Conservation (phyloP, 2,113 vertebrate genomes). For the Channa argus region DNA sequence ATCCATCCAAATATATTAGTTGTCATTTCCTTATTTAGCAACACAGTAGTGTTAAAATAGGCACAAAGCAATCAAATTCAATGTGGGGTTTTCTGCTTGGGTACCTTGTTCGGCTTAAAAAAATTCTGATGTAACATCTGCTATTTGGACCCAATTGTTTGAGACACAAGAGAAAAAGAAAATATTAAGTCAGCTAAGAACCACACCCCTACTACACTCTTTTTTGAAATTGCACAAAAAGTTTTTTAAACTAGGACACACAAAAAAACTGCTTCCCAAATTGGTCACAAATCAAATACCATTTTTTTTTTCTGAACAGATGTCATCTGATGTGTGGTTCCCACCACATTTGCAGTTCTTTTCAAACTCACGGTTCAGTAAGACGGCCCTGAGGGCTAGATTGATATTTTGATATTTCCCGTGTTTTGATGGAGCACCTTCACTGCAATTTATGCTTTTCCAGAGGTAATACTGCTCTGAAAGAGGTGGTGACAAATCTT, state of each 20-base stretch:
- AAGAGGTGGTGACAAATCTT: constrained; percentile 36
- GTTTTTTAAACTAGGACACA: constrained; percentile 28
- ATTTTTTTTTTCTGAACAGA: constrained; percentile 14
- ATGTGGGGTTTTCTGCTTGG: no score
- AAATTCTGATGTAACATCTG: no score
- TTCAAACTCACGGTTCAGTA: constrained; percentile 41
- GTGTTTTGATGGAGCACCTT: constrained; percentile 35
- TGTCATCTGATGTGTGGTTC: constrained; percentile 1
- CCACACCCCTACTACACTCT: not conserved
- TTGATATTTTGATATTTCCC: constrained; percentile 49
- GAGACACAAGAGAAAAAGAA: no score
- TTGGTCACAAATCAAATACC: constrained; percentile 52
- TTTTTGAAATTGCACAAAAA: constrained; percentile 30
- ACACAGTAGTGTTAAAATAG: no score
- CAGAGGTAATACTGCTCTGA: constrained; percentile 10
- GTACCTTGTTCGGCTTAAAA: no score
- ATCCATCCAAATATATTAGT: no score
- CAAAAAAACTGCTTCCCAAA: constrained; percentile 2
- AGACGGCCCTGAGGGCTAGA: constrained; percentile 51
- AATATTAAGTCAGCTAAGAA: no score
- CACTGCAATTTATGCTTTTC: constrained; percentile 10
- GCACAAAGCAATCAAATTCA: no score
- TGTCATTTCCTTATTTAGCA: no score
- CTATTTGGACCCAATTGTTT: no score
- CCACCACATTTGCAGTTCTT: constrained; percentile 48